Evolutionary conservation across 2,113 vertebrate genomes (phyloP), one percentile per base, ranked within the genome.

Genomic region (Hiodon tergisus): DNA sequence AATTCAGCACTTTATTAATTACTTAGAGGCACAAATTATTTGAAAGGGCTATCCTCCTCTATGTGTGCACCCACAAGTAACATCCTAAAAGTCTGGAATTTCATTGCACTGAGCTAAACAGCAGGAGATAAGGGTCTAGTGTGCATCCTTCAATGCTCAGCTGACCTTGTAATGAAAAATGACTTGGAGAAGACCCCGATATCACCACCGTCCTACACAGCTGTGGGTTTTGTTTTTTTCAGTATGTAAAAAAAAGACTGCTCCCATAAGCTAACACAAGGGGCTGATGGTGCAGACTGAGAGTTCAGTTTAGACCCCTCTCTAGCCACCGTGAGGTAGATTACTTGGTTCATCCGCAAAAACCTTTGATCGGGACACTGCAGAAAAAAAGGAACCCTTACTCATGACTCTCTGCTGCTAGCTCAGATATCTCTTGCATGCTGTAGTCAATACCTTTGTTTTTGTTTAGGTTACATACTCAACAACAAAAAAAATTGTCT

Each of bases 321-420:
- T 78, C 82, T 69, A 14, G 69, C 73, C 82, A 78, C 71, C 53
- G 71, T 85, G 82, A 89, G 85, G 87, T 87, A 87, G 86, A 84
- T 85, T 74, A 79, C 82, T 68, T 76, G 79, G 78, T 83, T 76
- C 50, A 66, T 47, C 7, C 50, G 8, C 4, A 5, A 55, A 54
- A 75, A 47, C 50, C 9, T 31, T 60, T 54, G 11, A 51, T 57
- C 10, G 60, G 67, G n/a, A 50, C 65, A 6, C 65, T 74, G 46
- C 62, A 78, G 51, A 68, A 68, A 65, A 48, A 17, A 6, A 71
- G 52, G 51, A 54, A 16, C 31, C 48, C 47, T n/a, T 74, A 66
- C 69, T 58, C 17, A 63, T 60, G 31, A 31, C 31, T 53, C 76
- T 67, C 65, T 14, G 48, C 65, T 65, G 67, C 61, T 80, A 82